These are phyloP conservation scores for Thryonomys swinderianus DNA, from an alignment of 2,113 vertebrate genomes.

Conservation along the genomic window DNA sequence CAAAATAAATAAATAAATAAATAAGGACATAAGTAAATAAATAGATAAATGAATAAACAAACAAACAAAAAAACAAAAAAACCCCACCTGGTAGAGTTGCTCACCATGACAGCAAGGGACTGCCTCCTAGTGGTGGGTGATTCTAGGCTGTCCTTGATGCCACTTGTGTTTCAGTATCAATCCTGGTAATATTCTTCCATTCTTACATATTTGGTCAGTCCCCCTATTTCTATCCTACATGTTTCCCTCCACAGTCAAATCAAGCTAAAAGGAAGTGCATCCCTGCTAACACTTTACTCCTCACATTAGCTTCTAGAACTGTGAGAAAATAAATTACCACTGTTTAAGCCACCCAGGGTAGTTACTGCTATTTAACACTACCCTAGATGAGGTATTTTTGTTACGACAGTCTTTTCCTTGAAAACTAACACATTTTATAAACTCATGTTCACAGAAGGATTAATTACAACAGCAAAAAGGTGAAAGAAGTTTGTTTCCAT, in stretches of 20 bases:
- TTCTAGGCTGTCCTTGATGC: background rate
- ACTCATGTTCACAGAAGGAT: background rate
- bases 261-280: slow-evolving; percentile 17
- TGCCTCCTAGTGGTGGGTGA: slow-evolving; percentile 65
- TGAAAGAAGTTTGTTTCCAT: background rate
- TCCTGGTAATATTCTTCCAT: background rate
- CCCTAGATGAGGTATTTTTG: background rate
- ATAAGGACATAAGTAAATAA: too few species aligned
- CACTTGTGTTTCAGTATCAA: slow-evolving; percentile 8
- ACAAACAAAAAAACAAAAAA: background rate
- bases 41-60: background rate
- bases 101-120: slow-evolving; percentile 44
- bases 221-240: background rate
- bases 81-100: too few species aligned
- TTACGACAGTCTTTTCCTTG: background rate
- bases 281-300: background rate
- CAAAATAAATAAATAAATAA: too few species aligned
- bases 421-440: background rate
- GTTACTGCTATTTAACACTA: slow-evolving; percentile 18
- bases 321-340: slow-evolving; percentile 31
- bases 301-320: background rate
- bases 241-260: background rate
- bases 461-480: background rate
- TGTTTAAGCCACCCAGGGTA: background rate
- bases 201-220: background rate